A percentile compares a stretch with the other conserved stretches of the same genome.
Evolutionary conservation across 2,888 invertebrate species (phyloP).

Genomic region (Rhamphomyia laevipes): DNA sequence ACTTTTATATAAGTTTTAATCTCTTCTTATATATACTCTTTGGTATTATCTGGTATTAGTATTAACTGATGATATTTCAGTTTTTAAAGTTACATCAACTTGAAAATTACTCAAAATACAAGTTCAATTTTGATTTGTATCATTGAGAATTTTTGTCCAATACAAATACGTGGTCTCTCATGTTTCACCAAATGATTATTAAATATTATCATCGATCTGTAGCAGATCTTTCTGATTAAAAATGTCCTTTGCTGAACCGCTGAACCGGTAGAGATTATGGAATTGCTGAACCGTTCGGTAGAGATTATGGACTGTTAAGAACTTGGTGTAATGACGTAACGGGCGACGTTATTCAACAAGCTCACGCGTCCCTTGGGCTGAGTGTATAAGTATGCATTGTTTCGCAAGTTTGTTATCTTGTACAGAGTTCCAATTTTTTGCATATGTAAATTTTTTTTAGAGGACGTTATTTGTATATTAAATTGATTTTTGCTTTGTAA

Average conservation of each 20-base stretch:
- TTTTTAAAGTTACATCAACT: constrained; percentile 4
- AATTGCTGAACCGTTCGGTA: constrained; percentile 20
- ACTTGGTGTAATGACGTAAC: constrained; percentile 8
- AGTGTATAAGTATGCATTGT: too few species aligned
- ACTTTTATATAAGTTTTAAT: too few species aligned
- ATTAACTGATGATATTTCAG: constrained; percentile 3
- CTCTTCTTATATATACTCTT: too few species aligned
- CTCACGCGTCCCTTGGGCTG: too few species aligned
- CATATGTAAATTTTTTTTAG: too few species aligned
- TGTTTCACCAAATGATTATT: constrained; percentile 28
- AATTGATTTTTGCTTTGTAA: too few species aligned
- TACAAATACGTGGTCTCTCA: constrained; percentile 22
- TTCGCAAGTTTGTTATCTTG: too few species aligned
- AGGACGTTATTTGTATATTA: too few species aligned
- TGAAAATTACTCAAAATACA: constrained; percentile 10
- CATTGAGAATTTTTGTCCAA: constrained; percentile 13
- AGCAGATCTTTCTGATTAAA: constrained; percentile 30
- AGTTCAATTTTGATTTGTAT: constrained; percentile 13
- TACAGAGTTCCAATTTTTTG: too few species aligned
- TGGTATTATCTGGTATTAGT: too few species aligned
- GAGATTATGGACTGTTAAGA: constrained; percentile 6
- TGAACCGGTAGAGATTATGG: constrained; percentile 29
- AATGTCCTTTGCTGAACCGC: constrained; percentile 26
- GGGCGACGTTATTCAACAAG: too few species aligned
- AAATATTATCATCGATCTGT: constrained; percentile 30